These are phyloP conservation scores for Chionoecetes opilio DNA, from an alignment of 1,140 invertebrate species.

Conservation along the genomic window DNA sequence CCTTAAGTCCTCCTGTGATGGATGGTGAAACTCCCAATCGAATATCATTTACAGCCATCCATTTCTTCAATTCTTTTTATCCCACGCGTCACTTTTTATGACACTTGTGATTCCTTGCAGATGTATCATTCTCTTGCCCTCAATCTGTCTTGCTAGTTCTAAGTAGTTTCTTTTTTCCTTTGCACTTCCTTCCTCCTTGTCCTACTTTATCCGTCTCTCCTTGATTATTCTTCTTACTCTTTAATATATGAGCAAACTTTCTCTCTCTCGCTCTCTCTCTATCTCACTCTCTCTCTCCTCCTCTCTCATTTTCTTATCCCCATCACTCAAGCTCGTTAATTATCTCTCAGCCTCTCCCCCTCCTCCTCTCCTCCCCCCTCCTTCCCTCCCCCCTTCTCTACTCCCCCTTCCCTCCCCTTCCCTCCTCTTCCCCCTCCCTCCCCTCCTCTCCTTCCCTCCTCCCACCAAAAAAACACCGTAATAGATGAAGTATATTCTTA, in stretches of 20 bases:
- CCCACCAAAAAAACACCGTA: too few species aligned
- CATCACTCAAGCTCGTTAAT: constrained; percentile 9
- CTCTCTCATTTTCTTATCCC: constrained; percentile 7
- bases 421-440: neutral
- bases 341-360: neutral
- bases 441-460: neutral
- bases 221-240: neutral
- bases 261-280: neutral
- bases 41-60: too few species aligned
- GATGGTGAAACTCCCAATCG: too few species aligned
- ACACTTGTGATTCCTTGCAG: too few species aligned
- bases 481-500: neutral
- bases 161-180: too few species aligned
- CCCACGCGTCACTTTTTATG: too few species aligned
- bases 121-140: too few species aligned
- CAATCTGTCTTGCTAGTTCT: too few species aligned
- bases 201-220: neutral
- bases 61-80: too few species aligned
- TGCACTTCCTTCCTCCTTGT: neutral
- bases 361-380: neutral
- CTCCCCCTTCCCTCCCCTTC: neutral
- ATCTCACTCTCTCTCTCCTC: neutral
- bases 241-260: constrained; percentile 31
- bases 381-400: neutral
- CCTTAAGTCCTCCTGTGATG: neutral